Evolutionary conservation across 2,888 invertebrate genomes (phyloP).

Genomic region (Acleris literana): DNA sequence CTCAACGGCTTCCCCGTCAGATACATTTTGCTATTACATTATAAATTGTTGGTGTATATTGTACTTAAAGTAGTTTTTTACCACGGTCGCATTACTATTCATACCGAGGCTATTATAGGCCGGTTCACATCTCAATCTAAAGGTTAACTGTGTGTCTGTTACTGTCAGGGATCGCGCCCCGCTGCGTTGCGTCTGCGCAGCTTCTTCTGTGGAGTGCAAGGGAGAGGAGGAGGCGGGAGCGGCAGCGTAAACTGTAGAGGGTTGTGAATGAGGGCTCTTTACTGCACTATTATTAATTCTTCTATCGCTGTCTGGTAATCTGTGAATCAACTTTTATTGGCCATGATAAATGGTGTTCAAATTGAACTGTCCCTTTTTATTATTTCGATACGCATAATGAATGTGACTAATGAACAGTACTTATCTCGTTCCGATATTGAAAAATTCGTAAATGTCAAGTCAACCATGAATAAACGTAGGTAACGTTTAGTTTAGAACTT

Average conservation of each 20-base stretch:
- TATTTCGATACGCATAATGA: too few relatives aligned
- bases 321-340: too few relatives aligned
- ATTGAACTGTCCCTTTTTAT: too few relatives aligned
- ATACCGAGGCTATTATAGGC: slow-evolving; percentile 69
- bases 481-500: too few relatives aligned
- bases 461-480: too few relatives aligned
- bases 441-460: too few relatives aligned
- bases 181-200: slow-evolving; percentile 70
- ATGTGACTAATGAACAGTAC: too few relatives aligned
- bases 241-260: slow-evolving; percentile 1
- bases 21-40: neutral
- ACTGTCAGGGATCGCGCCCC: slow-evolving; percentile 80
- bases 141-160: slow-evolving; percentile 82
- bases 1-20: neutral
- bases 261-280: neutral
- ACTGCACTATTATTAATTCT: neutral
- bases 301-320: too few relatives aligned
- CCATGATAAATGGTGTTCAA: too few relatives aligned
- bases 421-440: too few relatives aligned
- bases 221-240: slow-evolving; percentile 20
- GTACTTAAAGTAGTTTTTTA: slow-evolving; percentile 18
- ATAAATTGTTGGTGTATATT: slow-evolving; percentile 1
- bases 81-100: slow-evolving; percentile 49
- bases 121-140: slow-evolving; percentile 82
- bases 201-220: slow-evolving; percentile 39